phyloP scores from a whole-genome alignment of 2,113 vertebrate species.

The Solenodon paradoxus region DNA sequence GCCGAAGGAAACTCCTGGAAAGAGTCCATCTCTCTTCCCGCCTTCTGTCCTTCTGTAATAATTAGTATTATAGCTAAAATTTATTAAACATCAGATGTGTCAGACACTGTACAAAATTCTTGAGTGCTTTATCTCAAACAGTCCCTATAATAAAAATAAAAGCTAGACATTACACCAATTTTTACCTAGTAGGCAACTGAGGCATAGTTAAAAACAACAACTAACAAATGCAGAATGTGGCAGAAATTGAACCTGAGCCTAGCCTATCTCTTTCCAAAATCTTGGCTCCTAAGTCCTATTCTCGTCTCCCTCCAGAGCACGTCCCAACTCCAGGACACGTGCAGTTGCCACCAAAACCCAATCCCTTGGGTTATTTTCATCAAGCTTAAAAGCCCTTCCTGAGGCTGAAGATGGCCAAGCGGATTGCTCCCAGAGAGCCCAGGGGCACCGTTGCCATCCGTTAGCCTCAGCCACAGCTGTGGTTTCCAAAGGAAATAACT shows the following conservation, averaged over 20 bases:
- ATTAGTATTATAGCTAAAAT: neutral
- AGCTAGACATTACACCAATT: neutral
- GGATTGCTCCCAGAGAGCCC: slow-evolving; percentile 47
- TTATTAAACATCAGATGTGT: neutral
- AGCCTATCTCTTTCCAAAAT: neutral
- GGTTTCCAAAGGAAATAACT: slow-evolving; percentile 80
- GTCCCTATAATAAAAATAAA: neutral
- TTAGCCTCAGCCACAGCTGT: slow-evolving; percentile 78
- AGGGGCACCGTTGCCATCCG: slow-evolving; percentile 70
- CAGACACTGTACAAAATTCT: neutral
- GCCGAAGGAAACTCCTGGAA: neutral
- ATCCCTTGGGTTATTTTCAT: slow-evolving; percentile 56
- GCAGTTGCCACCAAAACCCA: neutral
- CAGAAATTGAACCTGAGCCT: neutral
- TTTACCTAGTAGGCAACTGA: neutral
- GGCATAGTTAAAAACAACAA: neutral
- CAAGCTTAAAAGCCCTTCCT: slow-evolving; percentile 10
- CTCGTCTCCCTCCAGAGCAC: neutral
- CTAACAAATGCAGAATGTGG: neutral
- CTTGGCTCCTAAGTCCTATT: neutral
- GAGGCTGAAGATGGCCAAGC: slow-evolving; percentile 31
- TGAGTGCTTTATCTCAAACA: neutral
- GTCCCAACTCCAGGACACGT: neutral
- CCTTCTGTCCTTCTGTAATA: neutral
- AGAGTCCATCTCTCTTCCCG: neutral